Percentiles rank a stretch among this genome's conserved stretches.
Evolutionary conservation across 2,888 invertebrate genomes (phyloP).

Genomic region (Diploptera punctata): DNA sequence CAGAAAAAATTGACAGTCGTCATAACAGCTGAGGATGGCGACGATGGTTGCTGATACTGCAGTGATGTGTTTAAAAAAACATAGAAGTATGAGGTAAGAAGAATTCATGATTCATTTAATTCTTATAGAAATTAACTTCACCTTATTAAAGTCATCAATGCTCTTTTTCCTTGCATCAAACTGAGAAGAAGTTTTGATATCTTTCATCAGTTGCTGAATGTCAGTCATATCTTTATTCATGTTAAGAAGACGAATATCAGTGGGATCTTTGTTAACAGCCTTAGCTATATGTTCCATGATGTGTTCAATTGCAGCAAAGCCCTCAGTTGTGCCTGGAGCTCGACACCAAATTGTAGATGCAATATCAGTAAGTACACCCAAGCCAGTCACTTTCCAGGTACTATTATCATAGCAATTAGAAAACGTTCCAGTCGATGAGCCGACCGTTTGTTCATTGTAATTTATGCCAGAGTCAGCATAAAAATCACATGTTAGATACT

Average conservation of each 20-base stretch:
- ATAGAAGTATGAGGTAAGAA: too few species aligned
- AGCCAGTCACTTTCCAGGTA: slow-evolving; percentile 62
- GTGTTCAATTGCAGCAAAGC: slow-evolving; percentile 65
- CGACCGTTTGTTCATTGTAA: slow-evolving; percentile 59
- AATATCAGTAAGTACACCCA: slow-evolving; percentile 66
- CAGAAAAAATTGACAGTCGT: too few species aligned
- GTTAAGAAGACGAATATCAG: slow-evolving; percentile 63
- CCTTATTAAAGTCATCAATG: slow-evolving; percentile 66
- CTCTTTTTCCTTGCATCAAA: slow-evolving; percentile 62
- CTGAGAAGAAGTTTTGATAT: slow-evolving; percentile 63
- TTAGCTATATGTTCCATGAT: slow-evolving; percentile 72
- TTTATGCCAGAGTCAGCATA: slow-evolving; percentile 60
- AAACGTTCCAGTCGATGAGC: slow-evolving; percentile 53
- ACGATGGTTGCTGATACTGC: too few species aligned
- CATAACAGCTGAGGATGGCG: too few species aligned
- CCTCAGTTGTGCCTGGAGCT: slow-evolving; percentile 64
- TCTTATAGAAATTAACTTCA: too few species aligned
- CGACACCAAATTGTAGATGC: slow-evolving; percentile 74
- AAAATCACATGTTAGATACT: slow-evolving; percentile 63
- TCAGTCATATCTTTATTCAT: slow-evolving; percentile 53
- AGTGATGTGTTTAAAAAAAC: too few species aligned
- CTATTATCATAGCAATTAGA: slow-evolving; percentile 68
- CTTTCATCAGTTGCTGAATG: slow-evolving; percentile 61
- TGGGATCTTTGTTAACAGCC: slow-evolving; percentile 61
- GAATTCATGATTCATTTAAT: too few species aligned